Evolutionary conservation across 2,113 vertebrate species (phyloP).

Genomic region (Dermatemys mawii): DNA sequence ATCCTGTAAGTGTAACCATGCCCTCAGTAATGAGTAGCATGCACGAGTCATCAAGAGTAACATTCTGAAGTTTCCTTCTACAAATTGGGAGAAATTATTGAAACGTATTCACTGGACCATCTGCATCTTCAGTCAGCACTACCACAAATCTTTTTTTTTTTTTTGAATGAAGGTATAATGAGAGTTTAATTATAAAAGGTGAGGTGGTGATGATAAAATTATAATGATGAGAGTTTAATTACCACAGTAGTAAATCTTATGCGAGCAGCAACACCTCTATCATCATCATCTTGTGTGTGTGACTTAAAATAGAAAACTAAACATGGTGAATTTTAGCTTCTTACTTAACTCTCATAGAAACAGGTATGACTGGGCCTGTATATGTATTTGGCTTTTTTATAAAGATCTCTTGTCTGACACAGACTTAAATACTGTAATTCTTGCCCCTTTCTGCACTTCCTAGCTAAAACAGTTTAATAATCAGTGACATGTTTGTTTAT

Average conservation of each 20-base stretch:
- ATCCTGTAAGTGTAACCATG: too few species aligned
- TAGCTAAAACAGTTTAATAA: constrained; percentile 2
- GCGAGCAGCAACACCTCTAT: neutral
- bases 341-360: neutral
- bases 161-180: neutral
- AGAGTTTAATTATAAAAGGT: neutral
- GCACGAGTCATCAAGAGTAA: neutral
- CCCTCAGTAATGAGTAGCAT: neutral
- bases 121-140: neutral
- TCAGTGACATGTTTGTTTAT: constrained; percentile 6
- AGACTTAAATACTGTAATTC: constrained; percentile 26
- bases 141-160: too few species aligned
- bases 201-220: fast-evolving
- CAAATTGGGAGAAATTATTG: fast-evolving
- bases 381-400: neutral
- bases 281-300: fast-evolving
- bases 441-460: neutral
- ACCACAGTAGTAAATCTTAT: neutral
- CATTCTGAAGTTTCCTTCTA: neutral
- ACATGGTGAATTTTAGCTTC: neutral
- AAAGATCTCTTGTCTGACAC: constrained; percentile 5
- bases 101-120: neutral
- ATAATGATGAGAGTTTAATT: fast-evolving
- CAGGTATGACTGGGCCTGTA: neutral
- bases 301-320: neutral